Evolutionary conservation across 2,888 invertebrate genomes (phyloP), one percentile per base, ranked within the genome.

Genomic region (Mechanitis messenoides): DNA sequence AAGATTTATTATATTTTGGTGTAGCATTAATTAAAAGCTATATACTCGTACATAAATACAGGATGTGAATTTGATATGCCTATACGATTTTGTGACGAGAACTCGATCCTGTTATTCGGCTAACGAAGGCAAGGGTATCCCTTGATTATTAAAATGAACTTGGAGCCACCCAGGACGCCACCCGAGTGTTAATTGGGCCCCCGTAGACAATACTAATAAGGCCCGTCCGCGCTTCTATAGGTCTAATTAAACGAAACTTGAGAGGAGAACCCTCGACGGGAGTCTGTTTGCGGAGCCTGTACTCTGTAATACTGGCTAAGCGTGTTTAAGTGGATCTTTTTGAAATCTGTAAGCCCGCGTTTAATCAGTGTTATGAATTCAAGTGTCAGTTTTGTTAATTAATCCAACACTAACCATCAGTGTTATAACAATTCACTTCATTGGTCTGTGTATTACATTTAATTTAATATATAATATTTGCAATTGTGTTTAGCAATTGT

Each of bases 141-240:
- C 83, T 86, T 87, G 86, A 87, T 90, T 88, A 89, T 89, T 86
- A 88, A 88, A 90, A 87, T 84, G 85, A 86, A 84, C 81, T 84
- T 77, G 80, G 80, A 78, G 76, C 87, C 87, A 84, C 85, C 87
- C 85, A 84, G 85, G 80, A 81, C 79, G 81, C 79, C 85, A 75
- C 81, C 84, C 81, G 81, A 83, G 90, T 86, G 90, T 88, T 90
- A 89, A 89, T 90, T 90, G 89, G 88, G 88, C 88, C 86, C 87
- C 89, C 87, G 88, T 87, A 90, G 89, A 90, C 89, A 90, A 90
- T 90, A 89, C 89, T 90, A 90, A 90, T 90, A 90, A 90, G 89
- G 85, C 87, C 82, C 85, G 88, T 86, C 87, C 88, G 88, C 86
- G 88, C 85, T 81, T 88, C 88, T 89, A 88, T 89, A 89, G 86